Percentiles rank a stretch among this genome's conserved stretches.
These are phyloP conservation scores for Emydocephalus ijimae DNA, from an alignment of 2,113 vertebrate species.

Conservation along the genomic window DNA sequence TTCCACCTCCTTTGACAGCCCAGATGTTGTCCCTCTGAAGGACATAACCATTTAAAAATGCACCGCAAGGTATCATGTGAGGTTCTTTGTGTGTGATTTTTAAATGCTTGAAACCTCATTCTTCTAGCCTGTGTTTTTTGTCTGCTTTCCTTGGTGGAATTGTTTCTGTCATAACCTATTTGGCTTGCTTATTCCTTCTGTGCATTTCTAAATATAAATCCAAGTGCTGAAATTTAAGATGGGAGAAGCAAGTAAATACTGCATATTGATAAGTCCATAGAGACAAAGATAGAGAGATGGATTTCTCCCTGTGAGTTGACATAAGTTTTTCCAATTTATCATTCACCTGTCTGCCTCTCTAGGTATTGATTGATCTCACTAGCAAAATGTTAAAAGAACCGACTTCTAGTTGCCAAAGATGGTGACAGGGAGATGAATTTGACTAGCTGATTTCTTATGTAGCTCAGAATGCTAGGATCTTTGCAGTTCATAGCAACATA, in stretches of 20 bases:
- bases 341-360: not conserved
- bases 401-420: not conserved
- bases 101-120: not conserved
- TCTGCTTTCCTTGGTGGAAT: not conserved
- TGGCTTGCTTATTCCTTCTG: not conserved
- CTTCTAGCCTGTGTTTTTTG: not conserved
- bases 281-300: not conserved
- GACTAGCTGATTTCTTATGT: not conserved
- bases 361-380: not conserved
- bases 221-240: not conserved
- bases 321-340: not conserved
- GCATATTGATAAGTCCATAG: not conserved
- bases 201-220: slow-evolving; percentile 23
- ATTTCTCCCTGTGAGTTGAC: not conserved
- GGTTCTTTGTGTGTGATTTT: not conserved
- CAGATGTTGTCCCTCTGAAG: not conserved
- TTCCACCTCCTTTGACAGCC: not conserved
- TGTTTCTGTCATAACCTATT: not conserved
- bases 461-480: not conserved
- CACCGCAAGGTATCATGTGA: not conserved
- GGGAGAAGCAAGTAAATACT: not conserved
- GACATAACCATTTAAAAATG: not conserved
- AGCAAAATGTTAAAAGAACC: not conserved
- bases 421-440: not conserved
- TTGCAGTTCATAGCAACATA: not conserved